A percentile compares a stretch with the other conserved stretches of the same genome.
phyloP scores from a whole-genome alignment of 1,140 invertebrate species.

The Hyles euphorbiae region DNA sequence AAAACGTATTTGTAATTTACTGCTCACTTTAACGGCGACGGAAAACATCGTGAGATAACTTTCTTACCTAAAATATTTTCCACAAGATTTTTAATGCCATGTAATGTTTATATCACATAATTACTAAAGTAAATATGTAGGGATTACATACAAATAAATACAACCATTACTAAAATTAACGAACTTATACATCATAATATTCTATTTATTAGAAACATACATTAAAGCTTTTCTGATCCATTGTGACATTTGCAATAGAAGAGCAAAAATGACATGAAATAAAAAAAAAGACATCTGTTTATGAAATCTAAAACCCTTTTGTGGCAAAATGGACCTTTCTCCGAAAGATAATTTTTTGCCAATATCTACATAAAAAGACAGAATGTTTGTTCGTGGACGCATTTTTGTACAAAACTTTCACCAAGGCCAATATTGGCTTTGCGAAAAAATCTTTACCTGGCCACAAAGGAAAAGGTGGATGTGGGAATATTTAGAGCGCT shows the following conservation, averaged over 20 bases:
- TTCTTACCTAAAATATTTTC: no score
- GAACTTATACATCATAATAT: no score
- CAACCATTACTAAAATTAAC: neutral
- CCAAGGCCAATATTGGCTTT: constrained; percentile 33
- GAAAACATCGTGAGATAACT: no score
- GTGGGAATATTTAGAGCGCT: constrained; percentile 29
- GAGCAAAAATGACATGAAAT: neutral
- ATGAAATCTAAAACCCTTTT: constrained; percentile 70
- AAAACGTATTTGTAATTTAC: no score
- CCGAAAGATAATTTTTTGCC: constrained; percentile 57
- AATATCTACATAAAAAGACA: constrained; percentile 42
- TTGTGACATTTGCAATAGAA: constrained; percentile 8
- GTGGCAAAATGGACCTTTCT: constrained; percentile 38
- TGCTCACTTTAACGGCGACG: no score
- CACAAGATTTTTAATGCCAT: no score
- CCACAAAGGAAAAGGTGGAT: neutral
- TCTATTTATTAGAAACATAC: no score
- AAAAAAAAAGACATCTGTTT: constrained; percentile 54
- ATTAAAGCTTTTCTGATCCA: no score
- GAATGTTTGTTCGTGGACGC: constrained; percentile 33
- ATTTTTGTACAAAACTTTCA: constrained; percentile 60
- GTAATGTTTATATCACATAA: no score
- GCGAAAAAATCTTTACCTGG: constrained; percentile 49
- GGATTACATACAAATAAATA: neutral
- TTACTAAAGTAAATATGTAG: no score